These are phyloP conservation scores for Dinocampus coccinellae DNA, from an alignment of 2,888 invertebrate species.

Conservation along the genomic window DNA sequence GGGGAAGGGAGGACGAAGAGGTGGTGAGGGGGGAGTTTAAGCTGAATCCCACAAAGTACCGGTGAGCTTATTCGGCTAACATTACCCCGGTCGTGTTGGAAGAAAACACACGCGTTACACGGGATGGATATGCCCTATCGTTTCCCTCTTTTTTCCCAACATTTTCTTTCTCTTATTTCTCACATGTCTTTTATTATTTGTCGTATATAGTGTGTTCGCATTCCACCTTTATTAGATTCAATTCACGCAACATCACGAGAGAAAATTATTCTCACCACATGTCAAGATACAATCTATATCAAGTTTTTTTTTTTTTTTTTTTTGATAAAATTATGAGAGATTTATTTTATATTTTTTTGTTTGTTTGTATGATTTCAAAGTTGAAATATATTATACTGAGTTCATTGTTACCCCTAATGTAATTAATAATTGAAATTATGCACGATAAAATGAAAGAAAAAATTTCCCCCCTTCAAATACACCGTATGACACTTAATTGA, in stretches of 20 bases:
- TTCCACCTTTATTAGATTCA: slow-evolving; percentile 62
- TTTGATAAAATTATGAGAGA: neutral
- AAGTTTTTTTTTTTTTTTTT: too few relatives aligned
- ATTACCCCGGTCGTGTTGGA: slow-evolving; percentile 56
- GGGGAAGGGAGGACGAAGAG: too few relatives aligned
- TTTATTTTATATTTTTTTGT: neutral
- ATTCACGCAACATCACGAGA: slow-evolving; percentile 43
- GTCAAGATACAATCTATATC: neutral
- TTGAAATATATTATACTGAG: too few relatives aligned
- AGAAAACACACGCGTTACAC: slow-evolving; percentile 17
- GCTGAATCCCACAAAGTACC: slow-evolving; percentile 67
- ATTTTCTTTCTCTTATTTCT: slow-evolving; percentile 23
- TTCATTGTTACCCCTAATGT: too few relatives aligned
- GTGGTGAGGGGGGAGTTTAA: slow-evolving; percentile 61
- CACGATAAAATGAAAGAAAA: neutral
- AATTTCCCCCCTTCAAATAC: neutral
- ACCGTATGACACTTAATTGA: too few relatives aligned
- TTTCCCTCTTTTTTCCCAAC: slow-evolving; percentile 36
- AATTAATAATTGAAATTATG: too few relatives aligned
- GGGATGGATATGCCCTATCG: slow-evolving; percentile 41
- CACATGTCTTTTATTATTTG: neutral
- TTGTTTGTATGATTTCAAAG: too few relatives aligned
- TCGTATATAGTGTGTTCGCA: slow-evolving; percentile 48
- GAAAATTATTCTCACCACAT: neutral
- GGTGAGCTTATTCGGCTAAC: slow-evolving; percentile 67